Evolutionary conservation across 1,140 invertebrate genomes (phyloP).

Genomic region (Aphidius gifuensis): DNA sequence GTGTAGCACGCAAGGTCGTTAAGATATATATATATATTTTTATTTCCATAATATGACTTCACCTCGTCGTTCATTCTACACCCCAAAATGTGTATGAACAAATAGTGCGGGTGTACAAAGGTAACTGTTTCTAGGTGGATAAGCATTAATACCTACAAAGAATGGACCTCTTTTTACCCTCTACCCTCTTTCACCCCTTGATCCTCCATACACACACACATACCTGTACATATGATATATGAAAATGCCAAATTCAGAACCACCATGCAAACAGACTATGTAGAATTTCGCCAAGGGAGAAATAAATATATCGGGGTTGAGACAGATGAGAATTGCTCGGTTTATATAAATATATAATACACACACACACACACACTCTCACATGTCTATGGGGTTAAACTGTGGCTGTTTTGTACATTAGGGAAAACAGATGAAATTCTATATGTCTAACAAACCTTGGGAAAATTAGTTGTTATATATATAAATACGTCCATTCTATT

Average conservation of each 20-base stretch:
- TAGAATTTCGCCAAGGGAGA: no score
- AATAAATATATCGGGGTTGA: no score
- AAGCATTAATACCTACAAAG: neutral
- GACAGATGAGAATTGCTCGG: no score
- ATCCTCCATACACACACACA: neutral
- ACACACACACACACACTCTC: no score
- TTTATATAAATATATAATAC: no score
- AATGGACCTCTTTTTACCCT: neutral
- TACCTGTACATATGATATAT: neutral
- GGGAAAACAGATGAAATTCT: neutral
- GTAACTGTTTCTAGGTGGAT: slow-evolving; percentile 13
- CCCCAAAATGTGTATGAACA: neutral
- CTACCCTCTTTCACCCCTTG: no score
- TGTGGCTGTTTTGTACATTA: slow-evolving; percentile 9
- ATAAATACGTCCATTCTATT: no score
- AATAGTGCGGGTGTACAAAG: neutral
- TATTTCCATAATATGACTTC: neutral
- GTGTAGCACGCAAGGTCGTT: no score
- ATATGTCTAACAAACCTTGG: neutral
- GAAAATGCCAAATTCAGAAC: neutral
- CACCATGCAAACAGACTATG: slow-evolving; percentile 9
- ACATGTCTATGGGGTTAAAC: slow-evolving; percentile 2
- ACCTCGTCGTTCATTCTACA: neutral
- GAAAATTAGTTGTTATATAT: no score
- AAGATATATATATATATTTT: no score